These are phyloP conservation scores for Chaetura pelagica DNA, from an alignment of 2,113 vertebrate genomes.

Conservation along the genomic window DNA sequence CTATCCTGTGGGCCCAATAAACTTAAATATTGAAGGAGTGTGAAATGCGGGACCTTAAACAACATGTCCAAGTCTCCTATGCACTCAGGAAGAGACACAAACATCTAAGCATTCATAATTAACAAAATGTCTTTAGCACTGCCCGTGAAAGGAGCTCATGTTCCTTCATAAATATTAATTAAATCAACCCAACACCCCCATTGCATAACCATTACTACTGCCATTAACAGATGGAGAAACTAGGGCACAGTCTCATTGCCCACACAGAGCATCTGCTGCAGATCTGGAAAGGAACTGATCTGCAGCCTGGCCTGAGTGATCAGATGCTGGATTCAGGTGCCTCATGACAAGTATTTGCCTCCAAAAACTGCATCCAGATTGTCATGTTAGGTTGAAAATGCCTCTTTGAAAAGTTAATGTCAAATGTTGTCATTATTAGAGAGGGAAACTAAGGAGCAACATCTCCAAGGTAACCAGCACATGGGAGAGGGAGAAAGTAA, in stretches of 20 bases:
- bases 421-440: background rate
- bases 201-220: background rate
- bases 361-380: background rate
- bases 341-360: background rate
- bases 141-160: background rate
- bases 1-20: background rate
- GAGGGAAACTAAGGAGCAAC: background rate
- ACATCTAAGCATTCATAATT: slow-evolving; percentile 18
- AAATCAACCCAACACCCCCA: background rate
- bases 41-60: background rate
- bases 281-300: background rate
- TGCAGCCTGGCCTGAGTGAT: background rate
- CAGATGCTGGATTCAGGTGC: background rate
- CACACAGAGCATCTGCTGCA: slow-evolving; percentile 39
- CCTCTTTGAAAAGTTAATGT: background rate
- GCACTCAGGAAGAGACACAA: background rate
- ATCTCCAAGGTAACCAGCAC: slow-evolving; percentile 38
- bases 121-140: background rate
- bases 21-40: background rate
- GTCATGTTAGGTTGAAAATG: background rate
- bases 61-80: background rate
- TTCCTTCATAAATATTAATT: slow-evolving; percentile 44
- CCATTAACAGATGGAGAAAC: slow-evolving; percentile 45
- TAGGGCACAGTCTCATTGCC: slow-evolving; percentile 17
- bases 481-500: accelerated